Evolutionary conservation across 2,888 invertebrate species (phyloP).

Genomic region (Odontocerum albicorne): DNA sequence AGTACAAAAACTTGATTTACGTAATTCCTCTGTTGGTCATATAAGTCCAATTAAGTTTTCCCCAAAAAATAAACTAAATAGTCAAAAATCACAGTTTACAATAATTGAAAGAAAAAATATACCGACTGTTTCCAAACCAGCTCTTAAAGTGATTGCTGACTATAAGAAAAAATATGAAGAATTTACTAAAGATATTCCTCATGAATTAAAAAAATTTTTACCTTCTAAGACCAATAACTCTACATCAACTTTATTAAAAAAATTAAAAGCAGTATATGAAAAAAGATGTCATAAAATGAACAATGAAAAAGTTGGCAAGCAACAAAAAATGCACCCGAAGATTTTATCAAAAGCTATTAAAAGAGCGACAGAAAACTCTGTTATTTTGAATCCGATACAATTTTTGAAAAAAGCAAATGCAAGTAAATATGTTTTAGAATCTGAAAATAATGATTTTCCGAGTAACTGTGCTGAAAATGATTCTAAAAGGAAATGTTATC

Average conservation of each 20-base stretch:
- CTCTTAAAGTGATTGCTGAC: conserved; percentile 25
- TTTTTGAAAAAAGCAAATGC: conserved; percentile 27
- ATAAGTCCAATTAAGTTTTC: conserved; percentile 19
- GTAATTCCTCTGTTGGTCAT: conserved; percentile 6
- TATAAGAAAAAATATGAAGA: conserved; percentile 42
- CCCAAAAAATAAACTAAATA: background rate
- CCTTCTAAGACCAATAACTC: conserved; percentile 38
- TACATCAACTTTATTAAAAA: conserved; percentile 41
- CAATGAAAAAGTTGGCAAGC: conserved; percentile 37
- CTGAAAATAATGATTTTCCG: background rate
- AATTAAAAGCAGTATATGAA: conserved; percentile 39
- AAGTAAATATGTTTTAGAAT: too few relatives aligned
- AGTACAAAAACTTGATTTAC: background rate
- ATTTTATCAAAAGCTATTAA: conserved; percentile 42
- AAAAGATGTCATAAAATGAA: conserved; percentile 39
- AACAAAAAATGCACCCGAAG: too few relatives aligned
- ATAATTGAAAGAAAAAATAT: background rate
- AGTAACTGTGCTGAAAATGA: background rate
- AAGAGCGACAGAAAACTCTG: conserved; percentile 15
- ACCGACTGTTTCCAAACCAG: background rate
- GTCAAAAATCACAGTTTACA: background rate
- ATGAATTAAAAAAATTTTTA: conserved; percentile 40
- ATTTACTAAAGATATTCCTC: conserved; percentile 44
- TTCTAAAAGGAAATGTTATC: background rate
- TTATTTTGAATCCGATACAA: conserved; percentile 31